These are phyloP conservation scores for Epistrophe grossulariae DNA, from an alignment of 2,888 invertebrate genomes.

Conservation along the genomic window DNA sequence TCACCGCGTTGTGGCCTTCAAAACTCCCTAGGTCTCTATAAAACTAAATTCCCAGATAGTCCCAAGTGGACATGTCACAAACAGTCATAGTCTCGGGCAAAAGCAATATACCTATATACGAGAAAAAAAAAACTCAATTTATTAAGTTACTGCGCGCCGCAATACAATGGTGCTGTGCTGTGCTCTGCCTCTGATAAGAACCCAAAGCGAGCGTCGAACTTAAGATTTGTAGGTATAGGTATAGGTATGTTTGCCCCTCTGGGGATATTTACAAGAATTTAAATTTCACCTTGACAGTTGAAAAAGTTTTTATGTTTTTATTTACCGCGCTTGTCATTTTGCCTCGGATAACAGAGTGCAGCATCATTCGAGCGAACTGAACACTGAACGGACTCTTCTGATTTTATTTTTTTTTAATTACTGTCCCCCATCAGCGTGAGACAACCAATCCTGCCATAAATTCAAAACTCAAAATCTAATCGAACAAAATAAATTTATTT, in stretches of 20 bases:
- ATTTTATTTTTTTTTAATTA: constrained; percentile 64
- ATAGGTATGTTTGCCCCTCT: constrained; percentile 7
- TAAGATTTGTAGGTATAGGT: constrained; percentile 44
- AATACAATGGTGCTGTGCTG: background rate
- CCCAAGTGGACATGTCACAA: constrained; percentile 55
- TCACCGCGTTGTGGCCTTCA: background rate
- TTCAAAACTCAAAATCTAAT: constrained; percentile 75
- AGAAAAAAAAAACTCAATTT: constrained; percentile 20
- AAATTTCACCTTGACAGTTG: constrained; percentile 74
- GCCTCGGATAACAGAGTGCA: constrained; percentile 34
- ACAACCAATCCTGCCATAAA: constrained; percentile 69
- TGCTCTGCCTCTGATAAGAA: constrained; percentile 56
- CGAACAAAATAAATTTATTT: constrained; percentile 74
- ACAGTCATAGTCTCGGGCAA: constrained; percentile 47
- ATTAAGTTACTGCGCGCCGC: constrained; percentile 65
- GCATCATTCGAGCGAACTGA: constrained; percentile 8
- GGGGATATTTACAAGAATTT: constrained; percentile 66
- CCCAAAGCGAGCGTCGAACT: constrained; percentile 62
- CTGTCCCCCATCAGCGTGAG: constrained; percentile 29
- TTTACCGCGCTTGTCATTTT: constrained; percentile 56
- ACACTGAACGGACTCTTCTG: constrained; percentile 22
- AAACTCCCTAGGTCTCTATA: constrained; percentile 53
- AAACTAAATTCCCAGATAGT: constrained; percentile 63
- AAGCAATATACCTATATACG: background rate
- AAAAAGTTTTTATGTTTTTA: constrained; percentile 46